phyloP scores from a whole-genome alignment of 2,797 vertebrate genomes.

The Thripadectes ignobilis region DNA sequence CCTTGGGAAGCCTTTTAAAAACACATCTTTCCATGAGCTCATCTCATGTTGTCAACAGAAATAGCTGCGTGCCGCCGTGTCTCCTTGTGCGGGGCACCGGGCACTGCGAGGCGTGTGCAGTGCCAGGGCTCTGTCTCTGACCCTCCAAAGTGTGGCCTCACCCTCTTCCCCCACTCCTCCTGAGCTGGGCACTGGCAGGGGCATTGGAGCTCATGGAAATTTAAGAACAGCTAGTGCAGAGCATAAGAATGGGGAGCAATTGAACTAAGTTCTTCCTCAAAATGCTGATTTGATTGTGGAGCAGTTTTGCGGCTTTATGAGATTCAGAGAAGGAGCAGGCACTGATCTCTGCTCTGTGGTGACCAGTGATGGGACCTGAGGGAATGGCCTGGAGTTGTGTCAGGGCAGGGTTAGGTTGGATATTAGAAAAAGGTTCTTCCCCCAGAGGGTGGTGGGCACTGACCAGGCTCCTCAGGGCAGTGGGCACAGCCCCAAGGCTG shows the following conservation, averaged over 20 bases:
- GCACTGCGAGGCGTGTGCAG: not conserved
- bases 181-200: not conserved
- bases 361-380: not conserved
- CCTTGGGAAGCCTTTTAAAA: slow-evolving; percentile 69
- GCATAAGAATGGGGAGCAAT: not conserved
- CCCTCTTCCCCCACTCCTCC: not conserved
- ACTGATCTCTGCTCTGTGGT: not conserved
- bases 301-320: not conserved
- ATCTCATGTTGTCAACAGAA: slow-evolving; percentile 64
- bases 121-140: not conserved
- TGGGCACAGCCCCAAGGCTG: not conserved
- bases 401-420: not conserved
- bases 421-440: not conserved
- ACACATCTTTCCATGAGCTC: slow-evolving; percentile 71
- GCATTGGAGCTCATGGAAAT: not conserved
- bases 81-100: slow-evolving; percentile 16
- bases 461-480: not conserved
- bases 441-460: not conserved
- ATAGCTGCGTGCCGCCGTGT: slow-evolving; percentile 10
- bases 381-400: not conserved
- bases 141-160: not conserved
- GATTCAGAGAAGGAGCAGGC: not conserved
- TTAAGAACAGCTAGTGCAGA: not conserved
- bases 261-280: not conserved
- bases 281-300: not conserved